phyloP scores from a whole-genome alignment of 1,140 invertebrate species.

The Drosophila sturtevanti region DNA sequence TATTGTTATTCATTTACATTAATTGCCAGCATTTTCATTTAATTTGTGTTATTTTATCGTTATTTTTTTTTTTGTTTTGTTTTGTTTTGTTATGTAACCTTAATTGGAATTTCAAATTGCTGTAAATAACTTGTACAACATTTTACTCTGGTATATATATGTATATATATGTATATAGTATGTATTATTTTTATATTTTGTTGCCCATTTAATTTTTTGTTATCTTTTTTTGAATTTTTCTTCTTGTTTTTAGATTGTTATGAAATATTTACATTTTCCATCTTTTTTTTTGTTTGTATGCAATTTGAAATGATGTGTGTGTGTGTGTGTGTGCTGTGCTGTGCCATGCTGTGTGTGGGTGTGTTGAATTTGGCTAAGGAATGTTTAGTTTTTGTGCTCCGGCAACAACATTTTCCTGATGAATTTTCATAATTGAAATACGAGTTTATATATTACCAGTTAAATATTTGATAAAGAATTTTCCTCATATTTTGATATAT shows the following conservation, averaged over 20 bases:
- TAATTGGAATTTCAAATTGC: conserved; percentile 46
- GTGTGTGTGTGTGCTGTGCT: neutral
- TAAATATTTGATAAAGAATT: neutral
- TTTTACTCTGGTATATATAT: conserved; percentile 7
- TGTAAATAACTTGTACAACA: conserved; percentile 12
- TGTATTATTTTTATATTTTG: neutral
- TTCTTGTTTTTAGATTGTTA: neutral
- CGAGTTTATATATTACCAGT: neutral
- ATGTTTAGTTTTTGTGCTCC: conserved; percentile 2
- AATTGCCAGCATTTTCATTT: conserved; percentile 45
- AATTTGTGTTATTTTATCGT: conserved; percentile 41
- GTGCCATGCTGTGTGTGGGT: neutral
- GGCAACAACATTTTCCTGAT: neutral
- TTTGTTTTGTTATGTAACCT: conserved; percentile 18
- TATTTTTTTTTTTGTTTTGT: conserved; percentile 4
- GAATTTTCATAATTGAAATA: conserved; percentile 5
- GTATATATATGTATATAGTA: conserved; percentile 14
- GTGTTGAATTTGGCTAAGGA: conserved; percentile 6
- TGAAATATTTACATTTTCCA: conserved; percentile 13
- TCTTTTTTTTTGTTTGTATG: conserved; percentile 13
- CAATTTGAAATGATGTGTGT: neutral
- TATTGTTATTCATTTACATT: conserved; percentile 36
- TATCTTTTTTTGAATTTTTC: neutral
- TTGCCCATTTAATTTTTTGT: neutral
- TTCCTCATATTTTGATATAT: neutral